Conservation (phyloP, 2,888 invertebrate genomes). For the Eupithecia abbreviata region DNA sequence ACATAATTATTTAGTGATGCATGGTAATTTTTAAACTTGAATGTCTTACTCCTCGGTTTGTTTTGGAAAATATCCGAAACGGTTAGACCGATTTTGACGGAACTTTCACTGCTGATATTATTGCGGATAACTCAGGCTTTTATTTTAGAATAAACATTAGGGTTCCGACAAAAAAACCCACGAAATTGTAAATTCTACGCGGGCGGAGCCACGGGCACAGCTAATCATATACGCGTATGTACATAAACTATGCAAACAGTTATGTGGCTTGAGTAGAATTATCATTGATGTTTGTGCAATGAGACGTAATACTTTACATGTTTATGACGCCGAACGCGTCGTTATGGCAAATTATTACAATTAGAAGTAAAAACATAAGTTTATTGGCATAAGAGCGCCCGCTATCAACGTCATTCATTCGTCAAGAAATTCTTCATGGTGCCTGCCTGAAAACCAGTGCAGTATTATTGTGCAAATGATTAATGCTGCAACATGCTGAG, state of each 20-base stretch:
- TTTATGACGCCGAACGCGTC: neutral
- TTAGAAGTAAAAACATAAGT: neutral
- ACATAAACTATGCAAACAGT: slow-evolving; percentile 43
- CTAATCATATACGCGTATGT: neutral
- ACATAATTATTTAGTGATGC: too few species aligned
- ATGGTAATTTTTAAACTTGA: too few species aligned
- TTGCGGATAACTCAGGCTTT: neutral
- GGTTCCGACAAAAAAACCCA: neutral
- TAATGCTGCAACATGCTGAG: too few species aligned
- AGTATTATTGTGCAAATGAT: neutral
- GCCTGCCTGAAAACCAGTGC: neutral
- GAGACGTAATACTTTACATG: neutral
- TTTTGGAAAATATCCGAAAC: too few species aligned
- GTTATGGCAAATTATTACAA: neutral
- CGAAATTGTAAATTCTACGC: neutral
- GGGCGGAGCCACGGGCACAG: neutral
- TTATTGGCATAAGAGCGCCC: neutral
- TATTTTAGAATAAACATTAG: neutral
- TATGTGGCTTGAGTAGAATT: slow-evolving; percentile 45
- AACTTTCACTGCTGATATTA: neutral
- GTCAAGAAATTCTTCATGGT: neutral
- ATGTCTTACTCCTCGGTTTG: too few species aligned
- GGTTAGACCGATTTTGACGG: too few species aligned
- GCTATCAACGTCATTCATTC: neutral
- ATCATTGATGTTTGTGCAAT: slow-evolving; percentile 37